Conservation (phyloP, 92 coral and sea anemone species). For the Chrysogorgia sp. region DNA sequence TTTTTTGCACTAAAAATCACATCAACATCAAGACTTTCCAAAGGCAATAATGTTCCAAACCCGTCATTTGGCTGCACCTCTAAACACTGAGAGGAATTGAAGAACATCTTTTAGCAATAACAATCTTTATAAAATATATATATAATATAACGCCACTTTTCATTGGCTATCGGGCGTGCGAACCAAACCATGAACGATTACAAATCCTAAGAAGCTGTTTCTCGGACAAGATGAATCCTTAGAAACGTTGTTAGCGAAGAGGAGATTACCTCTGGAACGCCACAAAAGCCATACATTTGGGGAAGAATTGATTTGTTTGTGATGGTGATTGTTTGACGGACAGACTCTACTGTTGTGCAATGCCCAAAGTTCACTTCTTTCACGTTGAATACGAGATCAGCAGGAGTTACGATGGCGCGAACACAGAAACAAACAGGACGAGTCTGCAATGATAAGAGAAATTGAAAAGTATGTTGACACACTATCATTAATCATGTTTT, state of each 20-base stretch:
- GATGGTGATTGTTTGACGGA: slow-evolving; percentile 82
- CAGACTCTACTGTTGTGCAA: slow-evolving; percentile 87
- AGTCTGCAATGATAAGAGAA: slow-evolving; percentile 59
- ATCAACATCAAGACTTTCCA: slow-evolving; percentile 88
- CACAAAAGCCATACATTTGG: slow-evolving; percentile 95
- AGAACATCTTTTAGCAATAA: too few relatives aligned
- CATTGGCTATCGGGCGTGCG: too few relatives aligned
- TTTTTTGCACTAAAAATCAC: slow-evolving; percentile 95
- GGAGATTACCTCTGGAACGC: slow-evolving; percentile 85
- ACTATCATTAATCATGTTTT: neutral
- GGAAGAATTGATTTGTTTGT: slow-evolving; percentile 89
- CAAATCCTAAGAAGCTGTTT: too few relatives aligned
- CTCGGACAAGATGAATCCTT: too few relatives aligned
- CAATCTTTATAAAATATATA: too few relatives aligned
- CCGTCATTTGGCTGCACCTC: slow-evolving; percentile 99
- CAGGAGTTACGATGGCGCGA: slow-evolving; percentile 84
- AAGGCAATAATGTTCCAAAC: slow-evolving; percentile 93
- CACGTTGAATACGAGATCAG: slow-evolving; percentile 90
- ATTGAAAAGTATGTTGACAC: neutral
- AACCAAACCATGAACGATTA: too few relatives aligned
- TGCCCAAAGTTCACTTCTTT: slow-evolving; percentile 84
- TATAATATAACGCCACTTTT: too few relatives aligned
- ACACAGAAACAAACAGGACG: slow-evolving; percentile 91
- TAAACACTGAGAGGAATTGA: slow-evolving; percentile 76
- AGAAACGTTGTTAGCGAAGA: too few relatives aligned